Evolutionary conservation across 1,140 invertebrate genomes (phyloP).

Genomic region (Drosophila ohnishii): DNA sequence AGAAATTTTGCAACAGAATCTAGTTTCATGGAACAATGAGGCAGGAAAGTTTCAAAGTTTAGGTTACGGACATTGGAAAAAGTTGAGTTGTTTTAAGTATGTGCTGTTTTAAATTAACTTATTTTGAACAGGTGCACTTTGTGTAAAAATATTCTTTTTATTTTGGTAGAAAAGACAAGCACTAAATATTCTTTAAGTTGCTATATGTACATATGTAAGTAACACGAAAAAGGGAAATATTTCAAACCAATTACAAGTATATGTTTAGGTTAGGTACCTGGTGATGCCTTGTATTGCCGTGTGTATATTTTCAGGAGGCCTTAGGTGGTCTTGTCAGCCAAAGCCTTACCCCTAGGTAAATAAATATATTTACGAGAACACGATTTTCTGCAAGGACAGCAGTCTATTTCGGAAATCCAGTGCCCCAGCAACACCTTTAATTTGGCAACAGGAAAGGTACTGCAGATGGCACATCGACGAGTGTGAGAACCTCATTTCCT

Average conservation of each 20-base stretch:
- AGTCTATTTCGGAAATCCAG: background rate
- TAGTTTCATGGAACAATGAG: background rate
- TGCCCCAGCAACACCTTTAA: background rate
- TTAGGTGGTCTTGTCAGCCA: background rate
- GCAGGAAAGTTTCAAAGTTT: constrained; percentile 13
- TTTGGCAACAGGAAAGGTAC: constrained; percentile 7
- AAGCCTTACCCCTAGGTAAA: background rate
- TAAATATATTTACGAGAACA: background rate
- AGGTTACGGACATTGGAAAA: background rate
- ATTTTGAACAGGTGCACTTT: background rate
- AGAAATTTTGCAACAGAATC: constrained; percentile 2
- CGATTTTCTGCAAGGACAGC: background rate
- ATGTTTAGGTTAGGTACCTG: background rate
- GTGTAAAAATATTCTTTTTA: too few relatives aligned
- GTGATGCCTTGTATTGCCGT: too few relatives aligned
- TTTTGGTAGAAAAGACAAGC: too few relatives aligned
- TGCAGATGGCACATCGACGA: background rate
- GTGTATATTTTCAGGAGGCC: background rate
- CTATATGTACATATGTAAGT: background rate
- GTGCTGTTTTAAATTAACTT: constrained; percentile 3
- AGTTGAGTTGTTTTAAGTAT: constrained; percentile 8
- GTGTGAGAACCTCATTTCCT: constrained; percentile 28
- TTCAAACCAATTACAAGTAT: background rate
- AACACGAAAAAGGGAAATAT: background rate
- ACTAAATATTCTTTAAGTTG: background rate